phyloP scores from a whole-genome alignment of 2,113 vertebrate species.

The Nanorana parkeri region DNA sequence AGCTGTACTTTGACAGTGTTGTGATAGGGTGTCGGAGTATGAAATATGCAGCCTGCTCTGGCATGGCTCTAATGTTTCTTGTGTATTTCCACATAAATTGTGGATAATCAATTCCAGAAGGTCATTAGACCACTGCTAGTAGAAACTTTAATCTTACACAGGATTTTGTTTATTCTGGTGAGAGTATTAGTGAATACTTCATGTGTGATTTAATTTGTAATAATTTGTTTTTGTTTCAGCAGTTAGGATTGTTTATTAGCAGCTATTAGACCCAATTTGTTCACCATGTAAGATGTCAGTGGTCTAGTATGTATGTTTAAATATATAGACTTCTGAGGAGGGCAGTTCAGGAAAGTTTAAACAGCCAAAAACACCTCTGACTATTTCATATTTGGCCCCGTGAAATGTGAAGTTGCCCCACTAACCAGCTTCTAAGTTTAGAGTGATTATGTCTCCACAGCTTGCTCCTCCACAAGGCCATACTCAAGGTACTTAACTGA shows the following conservation, averaged over 20 bases:
- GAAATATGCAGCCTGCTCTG: not conserved
- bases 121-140: not conserved
- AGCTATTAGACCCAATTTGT: not conserved
- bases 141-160: not conserved
- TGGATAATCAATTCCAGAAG: conserved; percentile 5
- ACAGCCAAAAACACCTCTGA: too few species aligned
- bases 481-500: too few species aligned
- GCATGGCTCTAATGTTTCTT: not conserved
- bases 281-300: too few species aligned
- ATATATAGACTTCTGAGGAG: too few species aligned
- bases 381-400: too few species aligned
- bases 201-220: conserved; percentile 2
- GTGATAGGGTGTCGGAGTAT: not conserved
- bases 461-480: too few species aligned
- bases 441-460: too few species aligned
- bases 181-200: not conserved
- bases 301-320: too few species aligned
- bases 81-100: not conserved
- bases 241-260: not conserved
- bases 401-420: too few species aligned
- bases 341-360: too few species aligned
- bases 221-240: not conserved
- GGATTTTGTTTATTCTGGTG: not conserved
- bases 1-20: too few species aligned
- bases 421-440: too few species aligned